Base-by-base conservation (phyloP, 2,797 vertebrate species). In the Pyrocephalus nanus region DNA sequence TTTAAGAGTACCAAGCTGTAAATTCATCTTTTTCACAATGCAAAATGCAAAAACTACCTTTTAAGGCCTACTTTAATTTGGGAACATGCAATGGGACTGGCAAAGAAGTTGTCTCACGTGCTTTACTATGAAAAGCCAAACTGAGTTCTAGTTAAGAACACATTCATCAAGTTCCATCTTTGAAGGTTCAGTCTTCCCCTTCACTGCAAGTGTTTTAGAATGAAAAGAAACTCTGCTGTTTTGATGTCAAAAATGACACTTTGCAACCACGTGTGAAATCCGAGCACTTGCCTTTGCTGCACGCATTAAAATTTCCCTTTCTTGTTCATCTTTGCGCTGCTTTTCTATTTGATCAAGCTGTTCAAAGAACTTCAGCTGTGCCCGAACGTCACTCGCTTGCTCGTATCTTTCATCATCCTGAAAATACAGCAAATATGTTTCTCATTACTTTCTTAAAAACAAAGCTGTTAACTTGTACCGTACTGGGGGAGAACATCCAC, bases 301-400 rank as follows among this genome's bases (percentile, higher is more conserved):
- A 19, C 99, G 99, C 97, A 99, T 98, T 85, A 99, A 97, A 96
- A 99, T 99, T 96, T 99, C 99, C 79, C 99, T 97, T 97, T 99
- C 99, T 98, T 99, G 98, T 88, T 99, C 99, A 6, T 99, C 99
- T 94, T 99, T 99, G 79, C 98, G 98, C 93, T 99, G 99, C 88
- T 99, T 99, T 91, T 99, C 99, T 95, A 99, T 98, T 96, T 99
- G 99, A 97, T 99, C 99, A 70, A 99, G 98, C 97, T 99, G 99
- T 97, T 99, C 99, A 67, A 99, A 99, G 96, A 99, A 99, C 90
- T 98, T 99, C 47, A 99, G 98, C 97, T 99, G 99, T 11, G 98
- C 95, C 94, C 99, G 98, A 76, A 99, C 99, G 8, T 99, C 98
- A 62, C 98, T 98, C 21, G 97, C 97, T 97, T 98, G 99, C 95